A percentile compares a stretch with the other conserved stretches of the same genome.
Evolutionary conservation across 37 sponge, comb jelly and placozoan species (phyloP).

Genomic region (Petrosia ficiformis): DNA sequence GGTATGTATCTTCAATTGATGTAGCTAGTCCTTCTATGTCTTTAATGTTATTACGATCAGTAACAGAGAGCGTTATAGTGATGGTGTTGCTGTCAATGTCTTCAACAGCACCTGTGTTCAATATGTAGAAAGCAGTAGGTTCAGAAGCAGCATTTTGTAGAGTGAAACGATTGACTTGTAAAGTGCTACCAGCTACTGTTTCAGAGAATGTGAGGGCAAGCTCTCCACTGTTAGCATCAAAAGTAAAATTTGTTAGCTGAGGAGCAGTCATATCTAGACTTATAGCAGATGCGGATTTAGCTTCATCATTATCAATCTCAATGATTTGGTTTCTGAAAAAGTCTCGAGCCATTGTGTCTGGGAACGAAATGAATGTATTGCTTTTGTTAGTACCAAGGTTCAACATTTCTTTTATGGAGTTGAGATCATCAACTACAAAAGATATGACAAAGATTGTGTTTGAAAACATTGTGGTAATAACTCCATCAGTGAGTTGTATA

Average conservation of each 20-base stretch:
- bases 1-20: conserved; percentile 60
- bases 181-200: conserved; percentile 39
- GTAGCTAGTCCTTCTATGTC: conserved; percentile 58
- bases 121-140: conserved; percentile 11
- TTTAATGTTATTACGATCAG: conserved; percentile 74
- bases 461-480: conserved; percentile 15
- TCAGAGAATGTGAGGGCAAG: conserved; percentile 76
- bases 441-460: conserved; percentile 36
- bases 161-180: conserved; percentile 39
- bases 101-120: conserved; percentile 23
- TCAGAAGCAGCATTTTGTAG: conserved; percentile 33
- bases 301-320: conserved; percentile 11
- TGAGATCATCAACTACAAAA: conserved; percentile 46
- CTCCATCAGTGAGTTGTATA: conserved; percentile 40
- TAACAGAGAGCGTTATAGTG: conserved; percentile 27
- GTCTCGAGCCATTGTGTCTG: conserved; percentile 50
- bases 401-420: conserved; percentile 39
- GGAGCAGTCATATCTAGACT: conserved; percentile 58
- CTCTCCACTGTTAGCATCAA: conserved; percentile 50
- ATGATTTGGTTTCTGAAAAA: conserved; percentile 55
- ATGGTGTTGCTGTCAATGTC: conserved; percentile 20
- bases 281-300: conserved; percentile 22
- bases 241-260: conserved; percentile 29
- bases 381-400: conserved; percentile 48
- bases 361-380: conserved; percentile 74